Evolutionary conservation across 2,797 vertebrate species (phyloP), one percentile per base, ranked within the genome.

Genomic region (Discoglossus pictus): DNA sequence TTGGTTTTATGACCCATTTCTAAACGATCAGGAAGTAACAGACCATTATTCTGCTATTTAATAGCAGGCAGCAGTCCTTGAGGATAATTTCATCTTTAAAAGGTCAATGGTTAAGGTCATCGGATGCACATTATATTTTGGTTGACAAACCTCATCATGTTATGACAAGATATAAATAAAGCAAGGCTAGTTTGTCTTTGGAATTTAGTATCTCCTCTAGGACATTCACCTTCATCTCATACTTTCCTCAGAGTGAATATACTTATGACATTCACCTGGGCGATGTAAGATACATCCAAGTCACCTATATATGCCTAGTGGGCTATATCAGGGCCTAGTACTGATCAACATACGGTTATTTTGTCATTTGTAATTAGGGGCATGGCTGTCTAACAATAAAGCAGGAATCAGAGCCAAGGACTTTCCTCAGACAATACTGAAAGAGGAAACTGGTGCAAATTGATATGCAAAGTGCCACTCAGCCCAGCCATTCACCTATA

Each of bases 1-100:
- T 60, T 58, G 43, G 68, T 71, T 64, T 71, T 64, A 71, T 61
- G 60, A 63, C 52, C 60, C 60, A 71, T 71, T 64, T 42, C 68
- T 64, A 71, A 71, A 63, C 40, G 60, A 64, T 58, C 38, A 25
- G 52, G 68, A 71, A 71, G 60, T 63, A 63, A 63, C 60, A 71
- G 68, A 62, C 68, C 43, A 71, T 71, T 58, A 63, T 63, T 56
- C 24, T 43, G 23, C 47, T 56, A 64, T 71, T 63, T 56, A 50
- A 63, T 50, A 63, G 52, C 60, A 58, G 25, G 44, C 68, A 48
- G 44, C 44, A 58, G 56, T 47, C 60, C 68, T 71, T 58, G 43
- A 64, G 44, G 36, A 71, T 71, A 55, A 70, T 63, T 39, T 55
- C 35, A 10, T 55, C 35, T 40, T 55, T 20, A 20, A 50, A 55